Evolutionary conservation across 2,888 invertebrate genomes (phyloP).

Genomic region (Dermolepida albohirtum): DNA sequence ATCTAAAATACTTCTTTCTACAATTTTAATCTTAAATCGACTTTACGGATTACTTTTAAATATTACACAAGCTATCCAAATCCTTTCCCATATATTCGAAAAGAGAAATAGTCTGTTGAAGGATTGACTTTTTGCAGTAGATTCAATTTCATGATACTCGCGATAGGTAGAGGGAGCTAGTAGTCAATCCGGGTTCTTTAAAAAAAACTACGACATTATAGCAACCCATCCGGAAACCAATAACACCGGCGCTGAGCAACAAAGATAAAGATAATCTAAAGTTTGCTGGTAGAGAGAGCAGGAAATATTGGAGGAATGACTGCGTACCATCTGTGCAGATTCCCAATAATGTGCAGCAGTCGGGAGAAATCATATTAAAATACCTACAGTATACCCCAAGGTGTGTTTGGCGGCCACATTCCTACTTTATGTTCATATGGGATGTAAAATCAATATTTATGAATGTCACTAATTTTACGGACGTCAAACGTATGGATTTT

Average conservation of each 20-base stretch:
- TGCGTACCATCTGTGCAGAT: conserved; percentile 64
- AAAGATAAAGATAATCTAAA: conserved; percentile 44
- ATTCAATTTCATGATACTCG: conserved; percentile 48
- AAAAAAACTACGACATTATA: conserved; percentile 56
- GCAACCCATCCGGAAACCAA: conserved; percentile 60
- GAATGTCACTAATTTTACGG: conserved; percentile 47
- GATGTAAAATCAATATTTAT: conserved; percentile 55
- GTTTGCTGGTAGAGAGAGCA: conserved; percentile 41
- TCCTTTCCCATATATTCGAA: not conserved
- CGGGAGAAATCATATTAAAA: conserved; percentile 64
- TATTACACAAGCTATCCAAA: conserved; percentile 7
- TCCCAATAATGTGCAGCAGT: conserved; percentile 65
- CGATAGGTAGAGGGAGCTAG: conserved; percentile 43
- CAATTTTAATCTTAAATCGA: not conserved
- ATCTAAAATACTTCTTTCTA: no score
- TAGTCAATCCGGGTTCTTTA: conserved; percentile 54
- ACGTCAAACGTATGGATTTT: conserved; percentile 34
- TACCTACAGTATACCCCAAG: conserved; percentile 62
- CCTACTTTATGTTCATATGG: conserved; percentile 59
- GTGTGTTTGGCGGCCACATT: conserved; percentile 62
- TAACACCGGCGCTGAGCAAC: conserved; percentile 54
- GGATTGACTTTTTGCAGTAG: conserved; percentile 44
- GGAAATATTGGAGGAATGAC: conserved; percentile 56
- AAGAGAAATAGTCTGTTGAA: conserved; percentile 38
- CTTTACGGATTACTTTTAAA: conserved; percentile 13